Conservation (phyloP, 2,797 vertebrate species). For the Poecilia velifera region DNA sequence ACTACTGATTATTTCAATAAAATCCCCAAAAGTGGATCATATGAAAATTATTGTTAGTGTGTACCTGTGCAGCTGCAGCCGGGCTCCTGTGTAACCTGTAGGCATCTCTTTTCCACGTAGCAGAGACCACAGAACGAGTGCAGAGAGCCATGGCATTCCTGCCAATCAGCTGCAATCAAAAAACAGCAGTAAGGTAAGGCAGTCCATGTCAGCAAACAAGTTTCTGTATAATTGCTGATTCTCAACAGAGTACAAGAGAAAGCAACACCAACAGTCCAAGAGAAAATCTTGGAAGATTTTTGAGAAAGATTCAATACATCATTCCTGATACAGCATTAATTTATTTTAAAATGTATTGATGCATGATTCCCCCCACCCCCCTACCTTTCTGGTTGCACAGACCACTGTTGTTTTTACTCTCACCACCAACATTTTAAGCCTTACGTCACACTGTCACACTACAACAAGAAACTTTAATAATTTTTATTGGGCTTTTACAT, state of each 20-base stretch:
- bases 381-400: background rate
- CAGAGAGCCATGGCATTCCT: conserved; percentile 73
- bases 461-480: background rate
- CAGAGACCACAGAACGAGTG: conserved; percentile 63
- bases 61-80: conserved; percentile 71
- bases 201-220: background rate
- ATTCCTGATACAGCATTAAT: background rate
- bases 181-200: background rate
- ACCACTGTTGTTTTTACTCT: background rate
- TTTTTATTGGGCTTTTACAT: background rate
- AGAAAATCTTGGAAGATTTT: background rate
- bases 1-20: background rate
- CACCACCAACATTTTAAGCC: background rate
- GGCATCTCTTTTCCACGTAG: conserved; percentile 53
- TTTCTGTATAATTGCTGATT: background rate
- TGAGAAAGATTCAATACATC: background rate
- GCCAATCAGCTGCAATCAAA: conserved; percentile 67
- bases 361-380: no score
- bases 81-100: conserved; percentile 54
- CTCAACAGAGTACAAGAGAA: background rate
- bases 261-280: background rate
- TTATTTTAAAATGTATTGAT: background rate
- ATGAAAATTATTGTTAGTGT: background rate
- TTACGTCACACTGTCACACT: background rate
- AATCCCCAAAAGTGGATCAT: background rate